These are phyloP conservation scores for Drepanosiphum platanoidis DNA, from an alignment of 2,888 invertebrate species.

Conservation along the genomic window DNA sequence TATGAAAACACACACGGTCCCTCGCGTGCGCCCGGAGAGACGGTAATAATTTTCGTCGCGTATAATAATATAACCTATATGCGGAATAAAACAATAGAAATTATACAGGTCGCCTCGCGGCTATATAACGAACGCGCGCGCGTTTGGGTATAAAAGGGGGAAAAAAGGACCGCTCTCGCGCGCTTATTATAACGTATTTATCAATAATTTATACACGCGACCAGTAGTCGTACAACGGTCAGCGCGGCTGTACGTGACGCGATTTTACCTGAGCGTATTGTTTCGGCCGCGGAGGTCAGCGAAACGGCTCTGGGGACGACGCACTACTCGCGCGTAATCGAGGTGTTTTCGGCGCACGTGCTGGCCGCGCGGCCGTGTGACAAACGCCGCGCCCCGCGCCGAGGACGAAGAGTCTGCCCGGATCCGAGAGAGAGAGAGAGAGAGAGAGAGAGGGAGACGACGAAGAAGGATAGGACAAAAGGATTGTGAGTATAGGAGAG, in stretches of 20 bases:
- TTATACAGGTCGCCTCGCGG: neutral
- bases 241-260: neutral
- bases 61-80: too few species aligned
- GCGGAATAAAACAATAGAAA: neutral
- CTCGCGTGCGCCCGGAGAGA: neutral
- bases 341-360: conserved; percentile 6
- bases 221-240: neutral
- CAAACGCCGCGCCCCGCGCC: neutral
- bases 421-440: too few species aligned
- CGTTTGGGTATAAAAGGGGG: neutral
- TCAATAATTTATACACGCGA: neutral
- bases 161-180: neutral
- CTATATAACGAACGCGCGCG: neutral
- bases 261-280: neutral
- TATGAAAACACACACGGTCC: neutral
- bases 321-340: conserved; percentile 7
- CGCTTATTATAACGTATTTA: neutral
- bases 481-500: neutral
- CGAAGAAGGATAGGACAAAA: neutral
- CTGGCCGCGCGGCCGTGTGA: neutral
- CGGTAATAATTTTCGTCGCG: neutral
- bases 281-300: neutral
- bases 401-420: neutral
- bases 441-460: neutral
- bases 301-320: neutral